A percentile compares a stretch with the other conserved stretches of the same genome.
These are phyloP conservation scores for Oryzias sinensis DNA, from an alignment of 2,797 vertebrate species.

Conservation along the genomic window DNA sequence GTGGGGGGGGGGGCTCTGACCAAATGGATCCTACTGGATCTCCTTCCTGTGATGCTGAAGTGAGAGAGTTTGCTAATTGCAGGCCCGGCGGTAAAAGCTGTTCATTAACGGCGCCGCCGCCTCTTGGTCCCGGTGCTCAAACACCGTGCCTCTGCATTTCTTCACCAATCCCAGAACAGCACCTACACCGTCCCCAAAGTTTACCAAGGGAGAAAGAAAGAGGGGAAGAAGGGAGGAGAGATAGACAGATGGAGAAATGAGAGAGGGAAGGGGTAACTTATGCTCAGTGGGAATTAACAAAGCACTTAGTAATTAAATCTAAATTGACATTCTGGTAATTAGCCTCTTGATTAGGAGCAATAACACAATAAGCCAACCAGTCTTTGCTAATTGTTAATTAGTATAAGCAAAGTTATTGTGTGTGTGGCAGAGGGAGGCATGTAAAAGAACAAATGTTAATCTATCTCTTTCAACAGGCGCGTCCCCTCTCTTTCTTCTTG, in stretches of 20 bases:
- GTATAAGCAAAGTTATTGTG: slow-evolving; percentile 89
- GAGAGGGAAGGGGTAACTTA: slow-evolving; percentile 73
- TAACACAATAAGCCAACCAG: slow-evolving; percentile 95
- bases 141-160: slow-evolving; percentile 61
- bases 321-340: slow-evolving; percentile 98
- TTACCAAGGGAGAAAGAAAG: slow-evolving; percentile 46
- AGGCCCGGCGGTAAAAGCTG: slow-evolving; percentile 70
- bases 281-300: slow-evolving; percentile 87
- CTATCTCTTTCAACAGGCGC: slow-evolving; percentile 77
- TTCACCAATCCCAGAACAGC: slow-evolving; percentile 54
- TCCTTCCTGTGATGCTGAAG: slow-evolving; percentile 61
- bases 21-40: slow-evolving; percentile 54
- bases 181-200: slow-evolving; percentile 62
- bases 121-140: slow-evolving; percentile 65
- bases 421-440: slow-evolving; percentile 79
- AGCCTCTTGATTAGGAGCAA: slow-evolving; percentile 99
- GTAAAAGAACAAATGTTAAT: slow-evolving; percentile 86
- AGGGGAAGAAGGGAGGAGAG: slow-evolving; percentile 32
- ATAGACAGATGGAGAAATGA: slow-evolving; percentile 18
- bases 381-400: slow-evolving; percentile 97
- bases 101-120: slow-evolving; percentile 76
- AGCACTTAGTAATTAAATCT: slow-evolving; percentile 98
- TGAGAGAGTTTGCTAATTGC: slow-evolving; percentile 73
- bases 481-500: slow-evolving; percentile 61
- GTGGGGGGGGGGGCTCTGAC: not conserved